Evolutionary conservation across 2,888 invertebrate species (phyloP).

Genomic region (Xestobium rufovillosum): DNA sequence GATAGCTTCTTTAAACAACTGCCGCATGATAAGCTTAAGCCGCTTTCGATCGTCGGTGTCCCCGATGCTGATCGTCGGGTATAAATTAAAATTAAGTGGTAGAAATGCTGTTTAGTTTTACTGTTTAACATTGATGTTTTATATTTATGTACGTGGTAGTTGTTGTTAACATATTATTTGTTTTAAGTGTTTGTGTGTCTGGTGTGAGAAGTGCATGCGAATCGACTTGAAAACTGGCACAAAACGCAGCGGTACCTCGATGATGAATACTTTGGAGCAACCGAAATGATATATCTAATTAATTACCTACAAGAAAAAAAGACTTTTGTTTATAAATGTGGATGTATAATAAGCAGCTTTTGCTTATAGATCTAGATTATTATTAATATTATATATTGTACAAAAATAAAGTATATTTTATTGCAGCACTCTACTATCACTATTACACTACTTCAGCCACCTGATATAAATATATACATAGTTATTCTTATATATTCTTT

Average conservation of each 20-base stretch:
- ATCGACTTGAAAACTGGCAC: too few relatives aligned
- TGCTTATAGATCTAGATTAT: constrained; percentile 27
- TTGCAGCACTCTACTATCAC: constrained; percentile 18
- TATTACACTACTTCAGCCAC: constrained; percentile 10
- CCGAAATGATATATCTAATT: too few relatives aligned
- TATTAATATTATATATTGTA: constrained; percentile 28
- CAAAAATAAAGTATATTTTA: constrained; percentile 22
- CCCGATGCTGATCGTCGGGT: too few relatives aligned
- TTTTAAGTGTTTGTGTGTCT: constrained; percentile 31
- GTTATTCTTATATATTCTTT: constrained; percentile 20
- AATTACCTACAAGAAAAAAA: too few relatives aligned
- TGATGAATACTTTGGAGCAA: constrained; percentile 1
- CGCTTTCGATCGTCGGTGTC: too few relatives aligned
- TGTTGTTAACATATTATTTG: constrained; percentile 11
- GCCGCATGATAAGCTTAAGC: too few relatives aligned
- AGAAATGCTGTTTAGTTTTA: constrained; percentile 25
- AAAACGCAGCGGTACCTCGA: too few relatives aligned
- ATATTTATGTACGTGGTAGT: constrained; percentile 25
- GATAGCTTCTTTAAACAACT: too few relatives aligned
- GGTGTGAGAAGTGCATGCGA: too few relatives aligned
- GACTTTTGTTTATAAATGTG: constrained; percentile 32
- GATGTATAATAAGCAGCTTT: constrained; percentile 29
- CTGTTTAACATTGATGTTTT: constrained; percentile 21
- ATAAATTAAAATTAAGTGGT: too few relatives aligned
- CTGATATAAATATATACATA: constrained; percentile 7